Percentiles rank a stretch among this genome's conserved stretches.
Evolutionary conservation across 2,888 invertebrate genomes (phyloP).

Genomic region (Seladonia tumulorum): DNA sequence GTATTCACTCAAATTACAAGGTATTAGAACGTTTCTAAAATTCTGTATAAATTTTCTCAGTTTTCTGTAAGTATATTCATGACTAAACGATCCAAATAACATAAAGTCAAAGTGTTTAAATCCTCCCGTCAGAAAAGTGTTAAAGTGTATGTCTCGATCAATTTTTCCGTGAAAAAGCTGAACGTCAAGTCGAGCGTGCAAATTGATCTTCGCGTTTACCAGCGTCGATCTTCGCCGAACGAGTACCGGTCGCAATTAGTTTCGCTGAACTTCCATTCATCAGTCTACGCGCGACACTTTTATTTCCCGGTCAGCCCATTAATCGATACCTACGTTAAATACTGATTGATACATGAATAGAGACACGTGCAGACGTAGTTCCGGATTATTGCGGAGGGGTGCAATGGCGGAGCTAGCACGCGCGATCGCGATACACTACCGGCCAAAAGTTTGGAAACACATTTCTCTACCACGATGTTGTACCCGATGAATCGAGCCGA

Average conservation of each 20-base stretch:
- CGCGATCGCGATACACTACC: neutral
- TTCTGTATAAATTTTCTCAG: too few species aligned
- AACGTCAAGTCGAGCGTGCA: too few species aligned
- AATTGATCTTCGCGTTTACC: neutral
- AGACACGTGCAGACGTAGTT: neutral
- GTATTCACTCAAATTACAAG: too few species aligned
- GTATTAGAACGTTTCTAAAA: too few species aligned
- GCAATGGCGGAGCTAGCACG: neutral
- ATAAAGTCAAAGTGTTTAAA: too few species aligned
- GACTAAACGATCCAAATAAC: too few species aligned
- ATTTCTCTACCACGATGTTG: neutral
- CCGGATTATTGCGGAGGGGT: constrained; percentile 6
- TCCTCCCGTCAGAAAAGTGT: too few species aligned
- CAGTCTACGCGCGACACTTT: constrained; percentile 3
- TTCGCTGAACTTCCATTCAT: constrained; percentile 1
- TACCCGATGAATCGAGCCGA: neutral
- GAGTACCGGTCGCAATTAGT: neutral
- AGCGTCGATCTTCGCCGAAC: neutral
- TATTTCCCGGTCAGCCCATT: constrained; percentile 6
- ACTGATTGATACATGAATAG: constrained; percentile 11
- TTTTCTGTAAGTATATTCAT: too few species aligned
- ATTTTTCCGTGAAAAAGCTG: too few species aligned
- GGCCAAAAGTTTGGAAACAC: neutral
- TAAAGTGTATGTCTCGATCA: too few species aligned
- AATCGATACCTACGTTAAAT: neutral